phyloP scores from a whole-genome alignment of 2,888 invertebrate genomes.

The Watsonalla binaria region DNA sequence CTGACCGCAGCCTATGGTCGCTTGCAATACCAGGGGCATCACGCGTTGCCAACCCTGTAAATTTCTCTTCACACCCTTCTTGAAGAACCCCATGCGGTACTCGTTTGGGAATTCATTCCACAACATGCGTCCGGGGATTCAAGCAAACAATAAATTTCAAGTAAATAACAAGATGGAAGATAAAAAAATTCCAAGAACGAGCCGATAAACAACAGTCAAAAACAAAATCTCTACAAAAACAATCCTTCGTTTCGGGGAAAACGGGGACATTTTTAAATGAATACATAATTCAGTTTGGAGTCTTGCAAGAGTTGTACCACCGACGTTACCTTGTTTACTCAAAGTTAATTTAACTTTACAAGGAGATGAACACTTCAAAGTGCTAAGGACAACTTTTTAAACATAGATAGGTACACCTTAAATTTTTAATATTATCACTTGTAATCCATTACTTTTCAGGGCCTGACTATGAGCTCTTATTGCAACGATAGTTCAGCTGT shows the following conservation, averaged over 20 bases:
- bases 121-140: no score
- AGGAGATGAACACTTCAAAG: conserved; percentile 17
- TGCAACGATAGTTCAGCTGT: no score
- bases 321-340: conserved; percentile 30
- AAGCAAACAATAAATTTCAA: no score
- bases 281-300: conserved; percentile 48
- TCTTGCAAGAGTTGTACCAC: conserved; percentile 28
- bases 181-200: not conserved
- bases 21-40: no score
- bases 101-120: no score
- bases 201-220: conserved; percentile 9
- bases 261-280: conserved; percentile 33
- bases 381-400: conserved; percentile 1
- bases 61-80: no score
- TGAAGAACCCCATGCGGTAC: no score
- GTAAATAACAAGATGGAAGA: conserved; percentile 1
- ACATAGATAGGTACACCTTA: not conserved
- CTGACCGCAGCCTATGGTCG: no score
- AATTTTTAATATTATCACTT: not conserved
- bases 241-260: conserved; percentile 28
- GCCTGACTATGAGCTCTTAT: no score
- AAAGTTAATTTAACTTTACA: conserved; percentile 47
- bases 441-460: no score
- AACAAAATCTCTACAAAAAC: conserved; percentile 11
- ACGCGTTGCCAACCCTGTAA: no score